Evolutionary conservation across 1,140 invertebrate genomes (phyloP), one percentile per base, ranked within the genome.

Genomic region (Drosophila pachea): DNA sequence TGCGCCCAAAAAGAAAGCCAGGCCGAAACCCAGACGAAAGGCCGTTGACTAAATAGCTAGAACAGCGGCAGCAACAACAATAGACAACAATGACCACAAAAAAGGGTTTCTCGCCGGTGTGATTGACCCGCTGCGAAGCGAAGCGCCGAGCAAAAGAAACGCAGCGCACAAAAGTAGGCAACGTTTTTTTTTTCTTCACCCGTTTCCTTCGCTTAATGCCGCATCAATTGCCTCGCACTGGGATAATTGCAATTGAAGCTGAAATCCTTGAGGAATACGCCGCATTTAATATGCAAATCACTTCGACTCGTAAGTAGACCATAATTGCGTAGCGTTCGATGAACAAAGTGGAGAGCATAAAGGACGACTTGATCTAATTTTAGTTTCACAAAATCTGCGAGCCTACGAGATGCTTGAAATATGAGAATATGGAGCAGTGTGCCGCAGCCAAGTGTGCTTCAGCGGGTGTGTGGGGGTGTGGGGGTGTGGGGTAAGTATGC

Each of bases 91-190:
- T 60, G 45, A 38, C 29, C 49, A 58, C 3, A 3, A 22, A 53
- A 82, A 68, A 69, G 73, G 75, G 71, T 78, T 82, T 52, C 61
- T 55, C 73, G 68, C 68, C 78, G 75, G 79, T 67, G 79, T 67
- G 74, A 82, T 83, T 83, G 78, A 83, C 74, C 78, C 63, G 60
- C 31, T 48, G 3, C 49, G 47, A 38, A 50, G 16, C 33, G 11
- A 32, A 64, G 45, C 11, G 16, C 4, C 22, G 22, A 22, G 22
- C 14, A 55, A 54, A 42, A 65, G 29, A 52, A 66, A 52, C 58
- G 29, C 31, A 11, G 42, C 75, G 67, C 78, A 45, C 45, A 64
- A 62, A 82, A 73, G 78, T 78, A 73, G 73, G 78, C 78, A 73
- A 75, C 40, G 7, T 7, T 61, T 74, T 78, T 74, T 32, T 61